These are phyloP conservation scores for Agrilus mali DNA, from an alignment of 2,888 invertebrate genomes.

Conservation along the genomic window DNA sequence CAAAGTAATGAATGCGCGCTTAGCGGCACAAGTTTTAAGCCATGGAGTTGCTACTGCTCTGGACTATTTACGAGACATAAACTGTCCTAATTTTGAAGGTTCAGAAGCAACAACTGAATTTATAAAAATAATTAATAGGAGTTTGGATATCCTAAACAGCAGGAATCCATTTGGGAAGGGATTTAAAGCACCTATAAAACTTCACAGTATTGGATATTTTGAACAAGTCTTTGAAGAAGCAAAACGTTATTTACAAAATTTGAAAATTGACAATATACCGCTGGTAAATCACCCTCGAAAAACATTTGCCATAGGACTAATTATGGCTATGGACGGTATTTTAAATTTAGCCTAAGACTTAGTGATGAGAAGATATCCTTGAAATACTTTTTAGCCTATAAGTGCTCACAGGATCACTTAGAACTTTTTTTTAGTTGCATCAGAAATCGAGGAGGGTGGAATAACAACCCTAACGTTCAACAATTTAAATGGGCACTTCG, in stretches of 20 bases:
- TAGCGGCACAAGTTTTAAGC: slow-evolving; percentile 14
- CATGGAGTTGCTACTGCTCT: slow-evolving; percentile 13
- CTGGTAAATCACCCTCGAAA: slow-evolving; percentile 9
- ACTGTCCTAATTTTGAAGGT: slow-evolving; percentile 3
- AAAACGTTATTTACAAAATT: slow-evolving; percentile 7
- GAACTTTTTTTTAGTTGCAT: slow-evolving; percentile 15
- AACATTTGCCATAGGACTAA: slow-evolving; percentile 15
- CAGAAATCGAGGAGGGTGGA: too few relatives aligned
- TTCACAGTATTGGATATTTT: slow-evolving; percentile 8
- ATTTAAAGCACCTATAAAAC: slow-evolving; percentile 1
- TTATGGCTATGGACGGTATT: slow-evolving; percentile 11
- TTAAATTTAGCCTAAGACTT: slow-evolving; percentile 7
- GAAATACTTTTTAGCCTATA: slow-evolving; percentile 11
- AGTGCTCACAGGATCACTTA: slow-evolving; percentile 14
- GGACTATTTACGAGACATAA: slow-evolving; percentile 8
- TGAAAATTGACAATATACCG: slow-evolving; percentile 10
- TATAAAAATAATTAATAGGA: slow-evolving; percentile 6
- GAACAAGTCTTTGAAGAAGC: slow-evolving; percentile 8
- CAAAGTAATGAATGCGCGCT: slow-evolving; percentile 14
- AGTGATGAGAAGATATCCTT: slow-evolving; percentile 2
- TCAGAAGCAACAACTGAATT: slow-evolving; percentile 6
- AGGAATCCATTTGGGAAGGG: slow-evolving; percentile 7
- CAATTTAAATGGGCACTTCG: slow-evolving; percentile 15
- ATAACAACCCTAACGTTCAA: slow-evolving; percentile 14
- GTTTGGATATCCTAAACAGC: slow-evolving; percentile 8